Evolutionary conservation across 2,888 invertebrate genomes (phyloP).

Genomic region (Drosophila acutilabella): DNA sequence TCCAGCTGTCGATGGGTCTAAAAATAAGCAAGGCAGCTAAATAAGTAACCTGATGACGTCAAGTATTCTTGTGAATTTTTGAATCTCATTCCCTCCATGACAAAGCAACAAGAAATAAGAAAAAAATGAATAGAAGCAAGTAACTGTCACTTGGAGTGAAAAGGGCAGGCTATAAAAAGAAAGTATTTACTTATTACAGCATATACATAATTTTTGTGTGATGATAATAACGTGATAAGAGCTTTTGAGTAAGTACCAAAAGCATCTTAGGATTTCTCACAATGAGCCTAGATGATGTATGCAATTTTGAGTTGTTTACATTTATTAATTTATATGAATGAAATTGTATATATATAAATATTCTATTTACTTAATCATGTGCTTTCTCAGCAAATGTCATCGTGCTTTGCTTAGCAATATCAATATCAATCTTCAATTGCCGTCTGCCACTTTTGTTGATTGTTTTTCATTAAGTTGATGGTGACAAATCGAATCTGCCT

Average conservation of each 20-base stretch:
- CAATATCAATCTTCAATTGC: conserved; percentile 67
- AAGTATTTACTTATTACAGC: conserved; percentile 6
- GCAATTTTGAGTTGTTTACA: background rate
- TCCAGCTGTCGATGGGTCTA: conserved; percentile 4
- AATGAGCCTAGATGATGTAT: conserved; percentile 4
- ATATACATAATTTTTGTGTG: conserved; percentile 21
- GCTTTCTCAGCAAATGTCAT: conserved; percentile 26
- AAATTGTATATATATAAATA: background rate
- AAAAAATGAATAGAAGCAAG: background rate
- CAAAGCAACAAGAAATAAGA: conserved; percentile 13
- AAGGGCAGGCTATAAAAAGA: conserved; percentile 18
- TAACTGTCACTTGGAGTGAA: conserved; percentile 27
- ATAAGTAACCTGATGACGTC: conserved; percentile 27
- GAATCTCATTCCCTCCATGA: conserved; percentile 2
- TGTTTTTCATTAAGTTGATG: conserved; percentile 78
- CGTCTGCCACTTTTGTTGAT: conserved; percentile 64
- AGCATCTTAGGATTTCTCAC: background rate
- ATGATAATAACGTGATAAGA: conserved; percentile 25
- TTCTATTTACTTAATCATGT: conserved; percentile 50
- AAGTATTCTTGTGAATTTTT: conserved; percentile 9
- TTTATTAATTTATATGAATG: background rate
- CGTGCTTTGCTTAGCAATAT: conserved; percentile 43
- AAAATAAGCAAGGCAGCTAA: background rate
- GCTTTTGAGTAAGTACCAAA: background rate
- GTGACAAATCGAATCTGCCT: conserved; percentile 75